Evolutionary conservation across 2,888 invertebrate species (phyloP), one percentile per base, ranked within the genome.

Genomic region (Noctua comes): DNA sequence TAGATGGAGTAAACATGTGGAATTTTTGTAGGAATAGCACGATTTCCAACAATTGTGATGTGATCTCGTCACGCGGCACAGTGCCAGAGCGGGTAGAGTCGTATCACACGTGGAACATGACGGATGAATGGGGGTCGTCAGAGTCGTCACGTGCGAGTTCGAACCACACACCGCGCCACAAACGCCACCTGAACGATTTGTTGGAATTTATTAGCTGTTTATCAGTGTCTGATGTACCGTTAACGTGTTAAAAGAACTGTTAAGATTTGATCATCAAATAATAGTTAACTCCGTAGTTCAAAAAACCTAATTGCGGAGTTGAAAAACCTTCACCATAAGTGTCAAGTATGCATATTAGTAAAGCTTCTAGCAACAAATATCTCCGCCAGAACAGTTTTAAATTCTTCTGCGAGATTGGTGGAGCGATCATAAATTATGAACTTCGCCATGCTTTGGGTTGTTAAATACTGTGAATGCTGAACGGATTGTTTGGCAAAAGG

Each of bases 41-140:
- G 80, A 90, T 92, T 92, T 93, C 88, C 89, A 90, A 92, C 91
- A 89, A 91, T 91, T 92, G 91, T 92, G 93, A 90, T 89, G 90
- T 89, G 91, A 89, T 91, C 88, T 93, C 94, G 95, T 94, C 94
- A 95, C 93, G 91, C 94, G 96, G 96, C 96, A 95, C 88, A 75
- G 91, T 96, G 96, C 96, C 96, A 96, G 94, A 90, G 91, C 90
- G 91, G 90, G 91, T 91, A 90, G 90, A 91, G 89, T 89, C 90
- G 93, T 88, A 89, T 90, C 92, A 89, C 93, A 93, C 95, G 93
- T 94, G 94, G 90, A 92, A 93, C 92, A 93, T 95, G 95, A 95
- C 94, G 93, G 92, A 94, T 96, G 96, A 96, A 96, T 95, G 96
- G 93, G 92, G 89, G 86, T 90, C 90, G 86, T 88, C 83, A 84